These are phyloP conservation scores for Zaprionus camerounensis DNA, from an alignment of 1,140 invertebrate genomes.

Conservation along the genomic window DNA sequence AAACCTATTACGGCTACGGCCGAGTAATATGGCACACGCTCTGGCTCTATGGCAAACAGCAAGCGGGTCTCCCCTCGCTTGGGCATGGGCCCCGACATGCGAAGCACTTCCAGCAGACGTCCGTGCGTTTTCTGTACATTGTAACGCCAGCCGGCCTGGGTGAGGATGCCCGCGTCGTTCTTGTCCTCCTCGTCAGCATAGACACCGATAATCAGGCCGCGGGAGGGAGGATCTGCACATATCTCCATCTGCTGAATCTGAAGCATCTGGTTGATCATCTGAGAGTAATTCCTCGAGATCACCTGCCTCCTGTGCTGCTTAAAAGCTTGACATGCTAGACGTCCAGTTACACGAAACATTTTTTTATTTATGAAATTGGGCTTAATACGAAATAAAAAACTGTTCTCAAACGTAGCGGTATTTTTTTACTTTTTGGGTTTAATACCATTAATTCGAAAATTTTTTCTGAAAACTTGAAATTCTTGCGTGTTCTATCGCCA, in stretches of 20 bases:
- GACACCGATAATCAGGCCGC: constrained; percentile 75
- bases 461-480: constrained; percentile 53
- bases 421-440: constrained; percentile 2
- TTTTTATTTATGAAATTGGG: constrained; percentile 19
- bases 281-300: constrained; percentile 50
- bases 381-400: constrained; percentile 36
- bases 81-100: constrained; percentile 81
- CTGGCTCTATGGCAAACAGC: constrained; percentile 84
- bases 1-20: constrained; percentile 89
- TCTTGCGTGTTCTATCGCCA: constrained; percentile 63
- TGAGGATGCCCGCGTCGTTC: constrained; percentile 72
- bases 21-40: constrained; percentile 85
- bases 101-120: constrained; percentile 71
- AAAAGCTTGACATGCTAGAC: constrained; percentile 10
- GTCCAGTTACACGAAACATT: constrained; percentile 54
- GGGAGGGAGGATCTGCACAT: constrained; percentile 78
- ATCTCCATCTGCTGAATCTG: constrained; percentile 77
- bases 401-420: constrained; percentile 26
- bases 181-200: constrained; percentile 82
- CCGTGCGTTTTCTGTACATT: constrained; percentile 80
- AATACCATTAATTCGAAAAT: constrained; percentile 28
- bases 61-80: constrained; percentile 74
- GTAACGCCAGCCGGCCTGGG: constrained; percentile 72
- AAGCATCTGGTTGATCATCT: constrained; percentile 77
- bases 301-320: neutral